A percentile compares a stretch with the other conserved stretches of the same genome.
These are phyloP conservation scores for Diarsia rubi DNA, from an alignment of 2,888 invertebrate genomes.

Conservation along the genomic window DNA sequence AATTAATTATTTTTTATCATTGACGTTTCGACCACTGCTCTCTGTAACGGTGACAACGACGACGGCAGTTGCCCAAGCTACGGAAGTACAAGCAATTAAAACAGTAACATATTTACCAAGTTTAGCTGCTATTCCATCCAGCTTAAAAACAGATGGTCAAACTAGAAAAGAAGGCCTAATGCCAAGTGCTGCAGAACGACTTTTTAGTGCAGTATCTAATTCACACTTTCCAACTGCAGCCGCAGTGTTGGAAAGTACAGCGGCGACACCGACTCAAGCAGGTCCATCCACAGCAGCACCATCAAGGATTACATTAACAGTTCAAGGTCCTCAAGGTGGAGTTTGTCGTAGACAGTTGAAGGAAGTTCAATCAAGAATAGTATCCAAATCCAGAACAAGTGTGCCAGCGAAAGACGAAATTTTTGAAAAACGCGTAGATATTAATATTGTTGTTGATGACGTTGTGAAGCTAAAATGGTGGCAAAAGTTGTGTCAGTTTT, in stretches of 20 bases:
- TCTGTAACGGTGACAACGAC: constrained; percentile 80
- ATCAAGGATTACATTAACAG: constrained; percentile 80
- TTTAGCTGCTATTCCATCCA: constrained; percentile 72
- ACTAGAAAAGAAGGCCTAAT: constrained; percentile 41
- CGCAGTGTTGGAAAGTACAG: constrained; percentile 75
- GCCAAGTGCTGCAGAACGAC: constrained; percentile 72
- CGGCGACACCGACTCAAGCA: constrained; percentile 67
- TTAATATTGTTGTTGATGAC: constrained; percentile 69
- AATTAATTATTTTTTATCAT: constrained; percentile 79
- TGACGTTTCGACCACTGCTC: constrained; percentile 83
- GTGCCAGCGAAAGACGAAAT: constrained; percentile 71
- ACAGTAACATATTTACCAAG: constrained; percentile 86
- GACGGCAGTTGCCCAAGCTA: constrained; percentile 70
- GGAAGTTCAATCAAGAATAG: constrained; percentile 81
- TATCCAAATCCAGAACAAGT: constrained; percentile 79
- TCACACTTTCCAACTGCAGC: constrained; percentile 85
- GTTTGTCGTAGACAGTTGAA: constrained; percentile 81
- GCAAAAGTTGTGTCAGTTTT: constrained; percentile 77
- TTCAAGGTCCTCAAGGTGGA: constrained; percentile 77
- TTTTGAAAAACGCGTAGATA: constrained; percentile 65
- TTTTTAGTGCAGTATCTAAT: constrained; percentile 75
- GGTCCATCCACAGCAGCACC: constrained; percentile 77
- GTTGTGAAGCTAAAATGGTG: constrained; percentile 76
- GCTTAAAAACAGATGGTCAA: constrained; percentile 61
- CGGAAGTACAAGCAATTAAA: constrained; percentile 74